phyloP scores from a whole-genome alignment of 1,140 invertebrate species.

The Scaptomyza montana region DNA sequence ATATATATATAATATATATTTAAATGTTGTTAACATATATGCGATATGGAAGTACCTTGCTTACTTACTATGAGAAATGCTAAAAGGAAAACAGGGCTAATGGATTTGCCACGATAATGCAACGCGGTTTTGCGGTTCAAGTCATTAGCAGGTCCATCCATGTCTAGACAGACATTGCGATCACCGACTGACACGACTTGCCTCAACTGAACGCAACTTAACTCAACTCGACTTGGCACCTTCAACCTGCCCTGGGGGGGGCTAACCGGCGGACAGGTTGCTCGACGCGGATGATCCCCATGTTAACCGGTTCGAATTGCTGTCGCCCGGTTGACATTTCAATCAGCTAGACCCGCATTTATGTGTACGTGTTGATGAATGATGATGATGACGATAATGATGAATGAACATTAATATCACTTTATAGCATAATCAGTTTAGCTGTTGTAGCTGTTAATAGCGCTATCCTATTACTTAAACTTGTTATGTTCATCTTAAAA shows the following conservation, averaged over 20 bases:
- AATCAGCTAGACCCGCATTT: conserved; percentile 12
- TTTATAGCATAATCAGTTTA: background rate
- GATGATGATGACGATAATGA: background rate
- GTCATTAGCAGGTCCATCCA: conserved; percentile 38
- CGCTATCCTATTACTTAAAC: no score
- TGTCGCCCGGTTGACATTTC: conserved; percentile 30
- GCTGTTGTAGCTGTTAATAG: background rate
- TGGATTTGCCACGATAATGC: conserved; percentile 47
- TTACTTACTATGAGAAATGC: background rate
- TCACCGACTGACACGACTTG: conserved; percentile 9
- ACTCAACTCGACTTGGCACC: conserved; percentile 20
- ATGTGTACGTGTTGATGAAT: background rate
- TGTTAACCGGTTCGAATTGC: conserved; percentile 27
- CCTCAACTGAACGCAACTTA: background rate
- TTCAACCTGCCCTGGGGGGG: conserved; percentile 23
- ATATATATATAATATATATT: no score
- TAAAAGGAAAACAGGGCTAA: conserved; percentile 31
- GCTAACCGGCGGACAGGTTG: conserved; percentile 25
- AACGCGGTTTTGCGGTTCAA: conserved; percentile 24
- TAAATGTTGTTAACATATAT: background rate
- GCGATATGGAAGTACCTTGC: background rate
- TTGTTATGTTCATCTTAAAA: no score
- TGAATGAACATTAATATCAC: conserved; percentile 13
- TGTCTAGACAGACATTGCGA: conserved; percentile 34
- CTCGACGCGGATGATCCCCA: conserved; percentile 11